These are phyloP conservation scores for Drosophila watanabei DNA, from an alignment of 1,140 invertebrate genomes.

Conservation along the genomic window DNA sequence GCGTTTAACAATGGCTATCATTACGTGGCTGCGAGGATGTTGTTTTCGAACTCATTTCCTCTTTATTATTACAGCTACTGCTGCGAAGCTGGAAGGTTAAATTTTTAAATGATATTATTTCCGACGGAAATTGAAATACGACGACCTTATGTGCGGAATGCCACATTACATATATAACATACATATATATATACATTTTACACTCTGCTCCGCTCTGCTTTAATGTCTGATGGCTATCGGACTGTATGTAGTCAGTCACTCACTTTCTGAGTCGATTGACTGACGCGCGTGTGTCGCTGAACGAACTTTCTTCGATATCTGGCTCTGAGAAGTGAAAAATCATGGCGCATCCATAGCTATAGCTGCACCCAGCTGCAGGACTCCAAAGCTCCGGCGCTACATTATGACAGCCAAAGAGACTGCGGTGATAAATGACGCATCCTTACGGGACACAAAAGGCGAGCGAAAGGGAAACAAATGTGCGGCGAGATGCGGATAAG, in stretches of 20 bases:
- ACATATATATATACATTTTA: background rate
- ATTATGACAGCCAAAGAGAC: constrained; percentile 72
- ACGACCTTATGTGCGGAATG: constrained; percentile 4
- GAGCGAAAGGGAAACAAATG: constrained; percentile 69
- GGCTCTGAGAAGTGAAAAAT: constrained; percentile 72
- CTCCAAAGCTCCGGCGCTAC: constrained; percentile 21
- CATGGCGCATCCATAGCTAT: constrained; percentile 35
- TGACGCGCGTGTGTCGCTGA: constrained; percentile 7
- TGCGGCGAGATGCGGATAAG: constrained; percentile 48
- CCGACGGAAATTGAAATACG: constrained; percentile 59
- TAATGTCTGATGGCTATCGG: constrained; percentile 35
- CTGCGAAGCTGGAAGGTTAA: constrained; percentile 20
- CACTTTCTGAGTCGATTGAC: constrained; percentile 44
- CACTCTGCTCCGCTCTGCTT: constrained; percentile 3
- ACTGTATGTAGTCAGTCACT: constrained; percentile 20
- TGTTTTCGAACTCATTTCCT: constrained; percentile 31
- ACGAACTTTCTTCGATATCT: constrained; percentile 55
- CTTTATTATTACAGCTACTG: constrained; percentile 17
- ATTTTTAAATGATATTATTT: constrained; percentile 51
- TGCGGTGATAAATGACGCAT: constrained; percentile 77
- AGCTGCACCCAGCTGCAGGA: constrained; percentile 30
- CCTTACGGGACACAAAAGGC: constrained; percentile 61
- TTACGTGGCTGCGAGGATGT: constrained; percentile 23
- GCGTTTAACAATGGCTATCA: constrained; percentile 38
- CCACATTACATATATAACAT: background rate